Percentiles rank a stretch among this genome's conserved stretches.
Evolutionary conservation across 1,140 invertebrate species (phyloP).

Genomic region (Polypedilum pembai): DNA sequence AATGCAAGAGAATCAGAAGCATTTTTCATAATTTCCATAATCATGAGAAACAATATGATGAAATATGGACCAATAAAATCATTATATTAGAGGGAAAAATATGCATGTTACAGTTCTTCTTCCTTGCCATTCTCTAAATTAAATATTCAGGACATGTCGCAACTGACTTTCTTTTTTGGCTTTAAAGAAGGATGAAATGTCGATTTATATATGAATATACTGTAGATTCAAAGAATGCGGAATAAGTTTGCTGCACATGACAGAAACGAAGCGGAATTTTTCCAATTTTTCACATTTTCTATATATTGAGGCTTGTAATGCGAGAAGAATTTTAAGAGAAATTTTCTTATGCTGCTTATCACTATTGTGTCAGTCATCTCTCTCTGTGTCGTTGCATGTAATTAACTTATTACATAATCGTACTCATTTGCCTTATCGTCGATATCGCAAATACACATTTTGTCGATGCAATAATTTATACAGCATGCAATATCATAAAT

Average conservation of each 20-base stretch:
- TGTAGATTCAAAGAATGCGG: background rate
- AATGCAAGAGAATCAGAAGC: background rate
- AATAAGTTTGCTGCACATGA: background rate
- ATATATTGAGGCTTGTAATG: background rate
- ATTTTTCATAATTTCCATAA: conserved; percentile 22
- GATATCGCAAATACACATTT: too few relatives aligned
- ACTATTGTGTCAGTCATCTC: background rate
- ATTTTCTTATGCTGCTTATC: background rate
- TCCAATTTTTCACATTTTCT: background rate
- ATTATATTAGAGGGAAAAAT: background rate
- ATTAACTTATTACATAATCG: background rate
- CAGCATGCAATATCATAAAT: too few relatives aligned
- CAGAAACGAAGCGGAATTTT: background rate
- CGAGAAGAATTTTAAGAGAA: background rate
- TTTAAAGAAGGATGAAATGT: background rate
- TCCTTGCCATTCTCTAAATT: background rate
- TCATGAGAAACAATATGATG: conserved; percentile 18
- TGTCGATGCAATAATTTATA: too few relatives aligned
- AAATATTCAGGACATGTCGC: conserved; percentile 22
- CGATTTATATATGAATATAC: background rate
- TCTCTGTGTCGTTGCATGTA: background rate
- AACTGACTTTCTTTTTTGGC: background rate
- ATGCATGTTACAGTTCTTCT: background rate
- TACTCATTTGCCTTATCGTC: background rate
- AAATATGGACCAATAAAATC: conserved; percentile 13